Percentiles rank a stretch among this genome's conserved stretches.
phyloP scores from a whole-genome alignment of 2,888 invertebrate species.

The Amphipoea lucens region DNA sequence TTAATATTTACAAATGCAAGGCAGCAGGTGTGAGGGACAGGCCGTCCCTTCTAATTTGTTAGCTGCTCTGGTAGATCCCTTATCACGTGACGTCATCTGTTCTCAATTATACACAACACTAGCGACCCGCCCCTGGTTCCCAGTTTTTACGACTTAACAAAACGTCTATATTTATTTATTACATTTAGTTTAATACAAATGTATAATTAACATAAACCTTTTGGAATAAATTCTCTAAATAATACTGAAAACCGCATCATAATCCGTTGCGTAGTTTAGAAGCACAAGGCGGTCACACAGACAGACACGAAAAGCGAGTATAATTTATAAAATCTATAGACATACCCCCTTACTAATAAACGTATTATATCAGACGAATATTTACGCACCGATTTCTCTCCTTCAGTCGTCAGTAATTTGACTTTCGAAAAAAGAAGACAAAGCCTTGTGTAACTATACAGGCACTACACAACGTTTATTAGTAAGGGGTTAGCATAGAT shows the following conservation, averaged over 20 bases:
- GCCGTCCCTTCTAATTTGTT: conserved; percentile 80
- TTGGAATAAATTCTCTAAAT: neutral
- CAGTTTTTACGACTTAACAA: neutral
- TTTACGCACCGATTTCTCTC: too few relatives aligned
- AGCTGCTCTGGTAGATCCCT: conserved; percentile 75
- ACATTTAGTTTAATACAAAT: too few relatives aligned
- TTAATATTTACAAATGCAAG: conserved; percentile 71
- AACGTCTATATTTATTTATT: neutral
- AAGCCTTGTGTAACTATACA: too few relatives aligned
- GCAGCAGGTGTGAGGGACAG: conserved; percentile 78
- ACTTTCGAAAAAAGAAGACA: too few relatives aligned
- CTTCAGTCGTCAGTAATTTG: too few relatives aligned
- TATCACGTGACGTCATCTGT: conserved; percentile 75
- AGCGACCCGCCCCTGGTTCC: neutral
- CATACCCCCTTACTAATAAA: too few relatives aligned
- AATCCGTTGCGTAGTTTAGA: neutral
- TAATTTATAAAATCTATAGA: neutral
- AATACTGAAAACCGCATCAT: neutral
- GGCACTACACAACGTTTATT: too few relatives aligned
- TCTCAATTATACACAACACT: conserved; percentile 48
- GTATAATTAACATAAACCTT: neutral
- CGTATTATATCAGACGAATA: too few relatives aligned
- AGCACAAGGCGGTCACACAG: neutral
- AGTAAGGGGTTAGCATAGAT: neutral
- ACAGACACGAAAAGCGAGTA: neutral